Percentiles rank a stretch among this genome's conserved stretches.
These are phyloP conservation scores for Holothuria scabra DNA, from an alignment of 53 echinoderm and acorn worm species.

Conservation along the genomic window DNA sequence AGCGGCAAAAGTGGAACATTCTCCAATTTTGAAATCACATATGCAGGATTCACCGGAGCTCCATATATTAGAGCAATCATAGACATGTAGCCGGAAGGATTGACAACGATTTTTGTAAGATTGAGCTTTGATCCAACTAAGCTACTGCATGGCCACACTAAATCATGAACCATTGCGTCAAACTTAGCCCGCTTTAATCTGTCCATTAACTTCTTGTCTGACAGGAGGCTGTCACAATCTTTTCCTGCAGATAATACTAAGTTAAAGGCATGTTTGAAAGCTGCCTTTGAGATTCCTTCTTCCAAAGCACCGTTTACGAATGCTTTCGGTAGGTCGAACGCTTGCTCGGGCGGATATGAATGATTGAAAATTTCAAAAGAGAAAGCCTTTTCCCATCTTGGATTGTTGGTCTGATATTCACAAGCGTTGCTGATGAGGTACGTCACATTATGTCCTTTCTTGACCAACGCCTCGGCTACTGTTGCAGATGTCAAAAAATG, in stretches of 20 bases:
- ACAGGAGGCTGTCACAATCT: constrained; percentile 65
- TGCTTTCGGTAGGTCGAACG: constrained; percentile 9
- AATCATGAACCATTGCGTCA: constrained; percentile 62
- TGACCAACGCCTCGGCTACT: constrained; percentile 51
- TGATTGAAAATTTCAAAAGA: constrained; percentile 58
- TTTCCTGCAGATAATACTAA: not conserved
- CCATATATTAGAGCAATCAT: constrained; percentile 39
- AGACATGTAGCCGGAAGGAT: constrained; percentile 35
- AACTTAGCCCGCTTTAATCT: constrained; percentile 53
- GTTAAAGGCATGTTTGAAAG: not conserved
- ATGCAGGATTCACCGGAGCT: constrained; percentile 56
- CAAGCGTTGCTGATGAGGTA: constrained; percentile 57
- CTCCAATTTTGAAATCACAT: constrained; percentile 35
- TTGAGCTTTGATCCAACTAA: constrained; percentile 61
- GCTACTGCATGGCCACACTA: constrained; percentile 66
- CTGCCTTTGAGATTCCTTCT: constrained; percentile 4
- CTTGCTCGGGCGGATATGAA: constrained; percentile 48
- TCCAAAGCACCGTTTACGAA: constrained; percentile 27
- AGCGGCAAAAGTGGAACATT: constrained; percentile 60
- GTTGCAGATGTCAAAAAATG: constrained; percentile 58
- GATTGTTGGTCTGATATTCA: constrained; percentile 33
- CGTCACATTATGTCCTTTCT: constrained; percentile 49
- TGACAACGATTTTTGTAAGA: constrained; percentile 53
- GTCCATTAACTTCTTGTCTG: constrained; percentile 56
- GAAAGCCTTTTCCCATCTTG: constrained; percentile 34